Conservation (phyloP, 30 jellyfish, hydroid and myxozoan genomes). For the Hydra vulgaris region DNA sequence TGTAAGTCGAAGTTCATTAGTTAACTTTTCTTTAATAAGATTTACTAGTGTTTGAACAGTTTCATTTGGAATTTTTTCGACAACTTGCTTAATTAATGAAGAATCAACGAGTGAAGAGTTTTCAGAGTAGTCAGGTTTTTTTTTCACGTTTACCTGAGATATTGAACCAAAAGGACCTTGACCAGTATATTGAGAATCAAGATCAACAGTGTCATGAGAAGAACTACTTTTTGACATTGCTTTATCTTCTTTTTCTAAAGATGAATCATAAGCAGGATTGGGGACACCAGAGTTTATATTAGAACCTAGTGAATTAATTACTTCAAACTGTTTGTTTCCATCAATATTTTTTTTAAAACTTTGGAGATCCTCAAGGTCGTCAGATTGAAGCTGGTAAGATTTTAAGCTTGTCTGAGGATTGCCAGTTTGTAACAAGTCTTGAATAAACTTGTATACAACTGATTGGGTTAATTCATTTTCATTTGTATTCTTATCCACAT, state of each 20-base stretch:
- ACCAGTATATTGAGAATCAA: slow-evolving; percentile 80
- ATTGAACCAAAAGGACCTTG: slow-evolving; percentile 90
- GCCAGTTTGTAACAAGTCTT: background rate
- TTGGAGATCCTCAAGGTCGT: background rate
- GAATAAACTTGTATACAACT: background rate
- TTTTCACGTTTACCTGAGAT: slow-evolving; percentile 20
- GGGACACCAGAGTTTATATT: slow-evolving; percentile 20
- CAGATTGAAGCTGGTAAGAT: no score
- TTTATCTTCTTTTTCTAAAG: slow-evolving; percentile 31
- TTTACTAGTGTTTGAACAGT: background rate
- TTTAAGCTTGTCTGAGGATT: no score
- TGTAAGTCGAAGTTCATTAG: background rate
- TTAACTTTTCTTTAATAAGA: background rate
- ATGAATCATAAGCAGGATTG: slow-evolving; percentile 27
- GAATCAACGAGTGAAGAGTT: background rate
- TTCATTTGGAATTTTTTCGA: background rate
- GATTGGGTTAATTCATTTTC: background rate
- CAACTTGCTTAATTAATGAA: background rate
- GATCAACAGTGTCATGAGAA: slow-evolving; percentile 27
- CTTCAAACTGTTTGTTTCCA: background rate
- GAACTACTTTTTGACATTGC: slow-evolving; percentile 17
- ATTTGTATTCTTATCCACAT: background rate
- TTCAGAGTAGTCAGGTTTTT: background rate
- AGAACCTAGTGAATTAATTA: background rate
- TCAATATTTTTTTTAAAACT: background rate